Evolutionary conservation across 2,888 invertebrate genomes (phyloP).

Genomic region (Aethes cnicana): DNA sequence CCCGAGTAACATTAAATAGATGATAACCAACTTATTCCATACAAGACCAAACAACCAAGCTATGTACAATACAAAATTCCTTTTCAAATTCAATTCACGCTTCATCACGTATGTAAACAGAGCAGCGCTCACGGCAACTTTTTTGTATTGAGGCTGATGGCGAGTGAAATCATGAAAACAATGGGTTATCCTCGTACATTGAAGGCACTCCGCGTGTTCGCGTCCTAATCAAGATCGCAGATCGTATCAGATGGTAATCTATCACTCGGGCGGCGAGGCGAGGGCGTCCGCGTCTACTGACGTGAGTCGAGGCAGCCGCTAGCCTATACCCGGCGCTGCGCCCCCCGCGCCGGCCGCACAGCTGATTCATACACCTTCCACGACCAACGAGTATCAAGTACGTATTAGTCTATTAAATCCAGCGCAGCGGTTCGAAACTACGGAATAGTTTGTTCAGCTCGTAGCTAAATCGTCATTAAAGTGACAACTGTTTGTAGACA

Average conservation of each 20-base stretch:
- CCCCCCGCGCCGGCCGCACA: slow-evolving; percentile 53
- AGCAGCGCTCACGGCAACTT: slow-evolving; percentile 13
- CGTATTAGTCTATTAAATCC: too few relatives aligned
- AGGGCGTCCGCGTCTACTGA: slow-evolving; percentile 64
- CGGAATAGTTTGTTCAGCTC: too few relatives aligned
- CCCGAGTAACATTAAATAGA: too few relatives aligned
- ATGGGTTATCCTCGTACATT: slow-evolving; percentile 6
- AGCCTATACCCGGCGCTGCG: slow-evolving; percentile 46
- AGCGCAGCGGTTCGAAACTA: too few relatives aligned
- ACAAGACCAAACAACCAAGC: neutral
- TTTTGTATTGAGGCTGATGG: neutral
- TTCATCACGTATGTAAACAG: slow-evolving; percentile 32
- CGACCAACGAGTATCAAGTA: slow-evolving; percentile 6
- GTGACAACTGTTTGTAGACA: too few relatives aligned
- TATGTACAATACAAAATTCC: slow-evolving; percentile 7
- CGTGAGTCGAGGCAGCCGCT: slow-evolving; percentile 46
- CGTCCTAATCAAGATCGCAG: slow-evolving; percentile 21
- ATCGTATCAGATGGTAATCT: slow-evolving; percentile 30
- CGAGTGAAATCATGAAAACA: neutral
- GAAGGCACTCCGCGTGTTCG: slow-evolving; percentile 1
- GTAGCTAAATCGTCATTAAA: too few relatives aligned
- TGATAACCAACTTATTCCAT: neutral
- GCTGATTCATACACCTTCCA: slow-evolving; percentile 60
- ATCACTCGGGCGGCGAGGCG: slow-evolving; percentile 39
- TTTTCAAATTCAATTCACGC: slow-evolving; percentile 10